Percentiles rank a stretch among this genome's conserved stretches.
These are phyloP conservation scores for Tupiocoris notatus DNA, from an alignment of 2,888 invertebrate genomes.

Conservation along the genomic window DNA sequence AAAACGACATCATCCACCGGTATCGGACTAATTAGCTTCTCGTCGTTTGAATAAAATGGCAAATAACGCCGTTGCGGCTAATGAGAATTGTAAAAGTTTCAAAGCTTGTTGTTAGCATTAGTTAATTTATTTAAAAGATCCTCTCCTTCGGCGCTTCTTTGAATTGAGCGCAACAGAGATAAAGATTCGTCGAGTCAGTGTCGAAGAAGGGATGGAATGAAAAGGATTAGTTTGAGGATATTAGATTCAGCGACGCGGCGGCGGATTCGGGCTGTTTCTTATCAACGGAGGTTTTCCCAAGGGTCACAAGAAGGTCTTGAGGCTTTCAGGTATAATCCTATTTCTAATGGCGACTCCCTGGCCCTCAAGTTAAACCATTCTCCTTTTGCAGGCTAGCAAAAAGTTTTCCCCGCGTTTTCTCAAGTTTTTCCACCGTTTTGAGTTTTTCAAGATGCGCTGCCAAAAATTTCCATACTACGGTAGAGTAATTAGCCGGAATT, in stretches of 20 bases:
- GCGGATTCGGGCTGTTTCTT: too few relatives aligned
- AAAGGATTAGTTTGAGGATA: not conserved
- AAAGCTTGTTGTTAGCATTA: not conserved
- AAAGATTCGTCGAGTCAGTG: too few relatives aligned
- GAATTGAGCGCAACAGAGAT: not conserved
- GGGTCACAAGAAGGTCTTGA: not conserved
- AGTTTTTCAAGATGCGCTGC: too few relatives aligned
- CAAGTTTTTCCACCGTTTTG: too few relatives aligned
- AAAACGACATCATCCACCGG: not conserved
- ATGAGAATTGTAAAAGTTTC: too few relatives aligned
- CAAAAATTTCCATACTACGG: too few relatives aligned
- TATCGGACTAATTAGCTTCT: not conserved
- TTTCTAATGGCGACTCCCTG: not conserved
- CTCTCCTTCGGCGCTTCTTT: not conserved
- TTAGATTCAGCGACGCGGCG: not conserved
- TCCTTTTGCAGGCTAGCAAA: too few relatives aligned
- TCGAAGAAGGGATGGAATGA: not conserved
- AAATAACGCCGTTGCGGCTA: not conserved
- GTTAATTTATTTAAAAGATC: conserved; percentile 30
- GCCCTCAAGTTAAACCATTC: too few relatives aligned
- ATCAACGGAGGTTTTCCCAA: not conserved
- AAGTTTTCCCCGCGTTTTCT: too few relatives aligned
- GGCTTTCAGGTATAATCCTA: not conserved
- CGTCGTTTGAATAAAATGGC: not conserved
- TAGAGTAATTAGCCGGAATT: too few relatives aligned